Conservation (phyloP, 2,113 vertebrate species). For the Nibea coibor region DNA sequence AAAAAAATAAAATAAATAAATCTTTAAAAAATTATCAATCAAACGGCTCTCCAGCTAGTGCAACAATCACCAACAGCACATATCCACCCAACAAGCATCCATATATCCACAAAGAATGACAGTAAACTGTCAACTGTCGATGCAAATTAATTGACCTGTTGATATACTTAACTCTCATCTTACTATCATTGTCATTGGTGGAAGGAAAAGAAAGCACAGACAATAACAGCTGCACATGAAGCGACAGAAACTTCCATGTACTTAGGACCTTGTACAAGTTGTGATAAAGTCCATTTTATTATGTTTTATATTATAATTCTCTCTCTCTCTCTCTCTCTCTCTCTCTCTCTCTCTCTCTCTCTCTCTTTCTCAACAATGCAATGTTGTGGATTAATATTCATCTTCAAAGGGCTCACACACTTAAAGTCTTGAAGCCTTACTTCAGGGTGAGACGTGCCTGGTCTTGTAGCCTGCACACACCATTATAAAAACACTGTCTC, state of each 20-base stretch:
- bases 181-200: background rate
- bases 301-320: too few species aligned
- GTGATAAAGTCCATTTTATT: constrained; percentile 39
- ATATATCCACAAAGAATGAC: background rate
- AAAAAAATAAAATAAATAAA: background rate
- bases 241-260: background rate
- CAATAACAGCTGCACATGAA: background rate
- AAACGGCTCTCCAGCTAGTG: background rate
- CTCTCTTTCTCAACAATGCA: constrained; percentile 7
- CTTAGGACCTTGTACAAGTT: constrained; percentile 7
- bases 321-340: too few species aligned
- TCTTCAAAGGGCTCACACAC: constrained; percentile 33
- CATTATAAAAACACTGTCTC: constrained; percentile 22
- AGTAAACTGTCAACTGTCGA: background rate
- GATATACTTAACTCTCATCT: constrained; percentile 13
- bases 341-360: too few species aligned
- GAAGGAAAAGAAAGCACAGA: background rate
- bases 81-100: background rate
- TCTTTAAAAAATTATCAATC: background rate
- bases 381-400: constrained; percentile 42
- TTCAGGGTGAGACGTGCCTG: constrained; percentile 42
- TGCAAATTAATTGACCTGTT: constrained; percentile 10
- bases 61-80: background rate
- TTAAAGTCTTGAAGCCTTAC: constrained; percentile 24
- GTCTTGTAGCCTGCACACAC: constrained; percentile 51